A percentile compares a stretch with the other conserved stretches of the same genome.
phyloP scores from a whole-genome alignment of 2,888 invertebrate species.

The Zaprionus lineosus region DNA sequence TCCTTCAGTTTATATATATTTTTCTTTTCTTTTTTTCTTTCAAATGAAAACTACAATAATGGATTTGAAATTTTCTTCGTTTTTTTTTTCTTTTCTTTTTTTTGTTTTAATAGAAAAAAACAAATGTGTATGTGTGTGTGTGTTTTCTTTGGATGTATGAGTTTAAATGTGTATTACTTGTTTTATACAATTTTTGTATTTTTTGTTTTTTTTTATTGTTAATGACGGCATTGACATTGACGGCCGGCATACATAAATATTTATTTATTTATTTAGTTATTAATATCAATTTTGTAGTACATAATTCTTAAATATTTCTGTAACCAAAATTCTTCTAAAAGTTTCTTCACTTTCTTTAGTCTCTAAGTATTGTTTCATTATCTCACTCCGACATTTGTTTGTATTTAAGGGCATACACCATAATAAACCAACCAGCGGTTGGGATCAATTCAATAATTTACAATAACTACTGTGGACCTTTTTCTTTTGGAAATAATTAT shows the following conservation, averaged over 20 bases:
- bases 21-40: conserved; percentile 1
- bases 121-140: conserved; percentile 44
- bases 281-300: conserved; percentile 63
- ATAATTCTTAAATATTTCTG: conserved; percentile 67
- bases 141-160: conserved; percentile 8
- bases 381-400: conserved; percentile 82
- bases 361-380: conserved; percentile 83
- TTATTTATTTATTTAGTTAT: conserved; percentile 52
- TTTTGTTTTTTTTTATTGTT: conserved; percentile 50
- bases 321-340: conserved; percentile 76
- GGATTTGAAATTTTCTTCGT: conserved; percentile 41
- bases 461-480: conserved; percentile 73
- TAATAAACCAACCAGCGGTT: conserved; percentile 25
- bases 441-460: conserved; percentile 59
- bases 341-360: conserved; percentile 71
- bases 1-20: conserved; percentile 2
- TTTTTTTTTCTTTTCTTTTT: conserved; percentile 7
- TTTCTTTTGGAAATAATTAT: conserved; percentile 11
- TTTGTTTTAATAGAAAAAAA: conserved; percentile 70
- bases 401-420: conserved; percentile 70
- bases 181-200: conserved; percentile 65
- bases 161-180: conserved; percentile 19
- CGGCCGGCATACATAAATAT: conserved; percentile 56
- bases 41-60: conserved; percentile 44
- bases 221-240: conserved; percentile 63